Conservation (phyloP, 2,888 invertebrate species). For the Epirrita christyi region DNA sequence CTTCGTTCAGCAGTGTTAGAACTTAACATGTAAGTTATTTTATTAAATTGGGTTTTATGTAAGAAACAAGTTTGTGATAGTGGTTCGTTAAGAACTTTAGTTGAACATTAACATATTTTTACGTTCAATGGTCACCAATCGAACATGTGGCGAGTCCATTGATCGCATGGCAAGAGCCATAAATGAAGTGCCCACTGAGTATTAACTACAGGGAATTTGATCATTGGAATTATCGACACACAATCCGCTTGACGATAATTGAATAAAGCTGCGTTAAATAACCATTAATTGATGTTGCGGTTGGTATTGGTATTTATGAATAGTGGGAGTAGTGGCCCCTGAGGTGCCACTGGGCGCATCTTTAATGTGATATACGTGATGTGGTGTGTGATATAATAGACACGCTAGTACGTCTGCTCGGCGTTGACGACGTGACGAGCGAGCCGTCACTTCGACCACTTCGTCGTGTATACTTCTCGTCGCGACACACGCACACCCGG, state of each 20-base stretch:
- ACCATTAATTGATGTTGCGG: constrained; percentile 74
- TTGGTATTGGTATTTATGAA: constrained; percentile 67
- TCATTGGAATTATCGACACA: constrained; percentile 70
- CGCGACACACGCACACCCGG: constrained; percentile 51
- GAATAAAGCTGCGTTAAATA: constrained; percentile 77
- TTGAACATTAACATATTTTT: constrained; percentile 68
- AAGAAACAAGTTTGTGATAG: constrained; percentile 1
- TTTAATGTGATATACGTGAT: constrained; percentile 39
- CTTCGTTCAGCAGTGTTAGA: too few relatives aligned
- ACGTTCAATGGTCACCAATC: constrained; percentile 57
- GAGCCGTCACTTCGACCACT: constrained; percentile 34
- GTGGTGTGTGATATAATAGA: constrained; percentile 14
- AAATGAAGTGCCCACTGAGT: constrained; percentile 67
- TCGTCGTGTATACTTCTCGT: constrained; percentile 49
- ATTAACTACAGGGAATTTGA: constrained; percentile 74
- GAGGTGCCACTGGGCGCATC: constrained; percentile 42
- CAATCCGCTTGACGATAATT: constrained; percentile 75
- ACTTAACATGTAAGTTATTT: too few relatives aligned
- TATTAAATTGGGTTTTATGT: too few relatives aligned
- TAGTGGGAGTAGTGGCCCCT: constrained; percentile 48
- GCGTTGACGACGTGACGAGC: constrained; percentile 16
- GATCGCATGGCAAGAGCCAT: constrained; percentile 62
- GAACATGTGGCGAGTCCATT: constrained; percentile 59
- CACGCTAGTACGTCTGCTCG: constrained; percentile 39
- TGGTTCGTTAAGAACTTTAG: constrained; percentile 34